Conservation (phyloP, 2,888 invertebrate genomes). For the Marasmarcha lunaedactyla region DNA sequence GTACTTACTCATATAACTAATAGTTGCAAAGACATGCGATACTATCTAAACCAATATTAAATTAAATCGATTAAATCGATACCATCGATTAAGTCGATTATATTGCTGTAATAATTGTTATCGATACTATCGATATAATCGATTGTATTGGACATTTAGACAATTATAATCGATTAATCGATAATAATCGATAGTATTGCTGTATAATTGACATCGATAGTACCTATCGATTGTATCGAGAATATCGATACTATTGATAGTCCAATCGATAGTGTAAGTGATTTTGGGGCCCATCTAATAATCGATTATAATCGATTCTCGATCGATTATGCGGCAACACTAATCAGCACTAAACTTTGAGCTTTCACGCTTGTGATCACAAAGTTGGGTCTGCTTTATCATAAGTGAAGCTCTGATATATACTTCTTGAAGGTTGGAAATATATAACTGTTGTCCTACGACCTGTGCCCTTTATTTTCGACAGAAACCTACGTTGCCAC, state of each 20-base stretch:
- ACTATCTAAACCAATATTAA: not conserved
- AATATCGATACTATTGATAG: slow-evolving; percentile 5
- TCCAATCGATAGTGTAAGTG: not conserved
- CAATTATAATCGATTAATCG: not conserved
- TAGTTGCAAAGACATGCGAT: not conserved
- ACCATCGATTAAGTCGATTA: not conserved
- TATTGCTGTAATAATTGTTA: not conserved
- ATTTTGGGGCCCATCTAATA: not conserved
- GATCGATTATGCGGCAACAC: not conserved
- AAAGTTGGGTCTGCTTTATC: no score
- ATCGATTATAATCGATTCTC: not conserved
- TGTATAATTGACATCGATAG: not conserved
- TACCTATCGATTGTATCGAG: slow-evolving; percentile 6
- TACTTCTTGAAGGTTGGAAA: no score
- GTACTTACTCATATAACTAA: not conserved
- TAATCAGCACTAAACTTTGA: not conserved
- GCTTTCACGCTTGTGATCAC: no score
- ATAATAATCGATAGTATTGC: slow-evolving; percentile 1
- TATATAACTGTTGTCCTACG: no score
- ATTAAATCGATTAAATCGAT: not conserved
- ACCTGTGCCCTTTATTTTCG: no score
- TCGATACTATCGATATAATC: slow-evolving; percentile 1
- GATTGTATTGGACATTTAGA: not conserved
- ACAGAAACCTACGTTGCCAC: no score
- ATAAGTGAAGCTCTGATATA: no score